Base-by-base conservation (phyloP, 2,888 invertebrate genomes). In the Pegoplata infirma region DNA sequence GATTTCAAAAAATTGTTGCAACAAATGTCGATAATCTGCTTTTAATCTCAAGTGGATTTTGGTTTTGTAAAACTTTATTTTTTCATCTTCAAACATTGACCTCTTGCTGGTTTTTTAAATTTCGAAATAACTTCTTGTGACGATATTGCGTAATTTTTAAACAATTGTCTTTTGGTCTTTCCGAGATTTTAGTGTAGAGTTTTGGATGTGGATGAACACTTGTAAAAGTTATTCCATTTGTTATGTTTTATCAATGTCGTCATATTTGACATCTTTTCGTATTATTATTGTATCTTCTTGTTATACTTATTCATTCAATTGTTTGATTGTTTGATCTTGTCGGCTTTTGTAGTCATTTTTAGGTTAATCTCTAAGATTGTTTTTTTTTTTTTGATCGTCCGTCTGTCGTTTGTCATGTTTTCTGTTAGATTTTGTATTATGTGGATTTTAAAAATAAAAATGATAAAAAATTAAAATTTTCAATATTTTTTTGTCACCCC, bases 191-290 rank as follows among this genome's bases (percentile, higher is more conserved):
- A n/a, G 51, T 17, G 16, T 12, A 16, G n/a, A n/a, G n/a, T n/a
- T 40, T 17, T 40, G 10, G 32, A 28, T 28, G 6, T 14, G 28
- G 23, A n/a, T n/a, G n/a, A n/a, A 53, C 66, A 71, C 66, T 76
- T 76, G 55, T 71, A 55, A 66, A 66, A 73, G 21, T 28, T 16
- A 46, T 51, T 51, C 49, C 63, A 76, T 71, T 64, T 71, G 58
- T 77, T 51, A 25, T 68, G 47, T 77, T 72, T 77, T 67, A 51
- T 67, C 40, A 72, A 68, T 73, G 46, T 64, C 68, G 68, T 68
- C 73, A 68, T 68, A 64, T 68, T 77, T 68, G 73, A 73, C 72
- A 77, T 73, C 67, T 73, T 77, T 67, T 63, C 56, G 21, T 68
- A 51, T 49, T 61, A n/a, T n/a, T n/a, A 19, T 19, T 44, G 36